phyloP scores from a whole-genome alignment of 1,140 invertebrate species.

The Ceratina calcarata region DNA sequence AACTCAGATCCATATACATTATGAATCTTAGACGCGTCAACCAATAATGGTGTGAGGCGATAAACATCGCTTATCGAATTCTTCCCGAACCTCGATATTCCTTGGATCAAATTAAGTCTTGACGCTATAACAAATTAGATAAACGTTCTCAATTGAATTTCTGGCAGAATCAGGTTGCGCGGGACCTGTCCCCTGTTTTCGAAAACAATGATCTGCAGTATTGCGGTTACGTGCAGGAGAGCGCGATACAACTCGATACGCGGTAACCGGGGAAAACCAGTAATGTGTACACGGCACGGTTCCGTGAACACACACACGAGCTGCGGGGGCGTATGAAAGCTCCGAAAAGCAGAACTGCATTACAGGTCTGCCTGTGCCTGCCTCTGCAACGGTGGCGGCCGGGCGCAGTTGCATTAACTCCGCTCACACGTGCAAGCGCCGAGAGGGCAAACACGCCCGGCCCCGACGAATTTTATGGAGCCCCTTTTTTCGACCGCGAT shows the following conservation, averaged over 20 bases:
- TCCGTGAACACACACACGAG: constrained; percentile 29
- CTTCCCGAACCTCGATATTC: not conserved
- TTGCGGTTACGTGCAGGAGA: constrained; percentile 41
- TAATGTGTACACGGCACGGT: constrained; percentile 50
- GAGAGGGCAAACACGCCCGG: constrained; percentile 12
- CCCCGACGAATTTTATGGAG: constrained; percentile 25
- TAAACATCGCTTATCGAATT: too few relatives aligned
- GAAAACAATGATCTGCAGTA: constrained; percentile 54
- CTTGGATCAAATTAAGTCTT: too few relatives aligned
- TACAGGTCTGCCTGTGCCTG: constrained; percentile 11
- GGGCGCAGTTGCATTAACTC: constrained; percentile 38
- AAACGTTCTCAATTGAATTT: not conserved
- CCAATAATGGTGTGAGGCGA: too few relatives aligned
- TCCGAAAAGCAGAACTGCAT: constrained; percentile 57
- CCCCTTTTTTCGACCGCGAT: constrained; percentile 39
- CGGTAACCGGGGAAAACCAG: constrained; percentile 43
- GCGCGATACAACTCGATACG: constrained; percentile 47
- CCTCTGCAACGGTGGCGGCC: constrained; percentile 7
- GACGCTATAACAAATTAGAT: too few relatives aligned
- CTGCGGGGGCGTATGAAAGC: constrained; percentile 44
- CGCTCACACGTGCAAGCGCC: constrained; percentile 19
- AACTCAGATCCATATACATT: too few relatives aligned
- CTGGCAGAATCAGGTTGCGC: not conserved
- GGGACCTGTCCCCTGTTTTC: constrained; percentile 18
- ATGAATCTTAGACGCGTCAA: too few relatives aligned